A percentile compares a stretch with the other conserved stretches of the same genome.
Evolutionary conservation across 2,888 invertebrate species (phyloP).

Genomic region (Netelia inedita): DNA sequence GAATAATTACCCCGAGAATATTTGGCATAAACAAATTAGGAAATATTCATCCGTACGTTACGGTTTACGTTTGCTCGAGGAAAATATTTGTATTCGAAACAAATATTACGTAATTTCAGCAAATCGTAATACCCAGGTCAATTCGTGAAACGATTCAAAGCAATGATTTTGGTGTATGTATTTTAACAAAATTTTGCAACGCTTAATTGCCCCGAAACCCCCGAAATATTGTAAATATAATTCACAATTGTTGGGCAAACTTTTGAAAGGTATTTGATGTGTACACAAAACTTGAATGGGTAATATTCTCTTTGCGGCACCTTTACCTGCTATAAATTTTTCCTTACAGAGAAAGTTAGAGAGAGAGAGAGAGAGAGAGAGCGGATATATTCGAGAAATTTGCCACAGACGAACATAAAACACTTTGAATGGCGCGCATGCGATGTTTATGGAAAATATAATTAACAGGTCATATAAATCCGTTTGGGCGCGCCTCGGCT

Average conservation of each 20-base stretch:
- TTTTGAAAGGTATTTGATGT: slow-evolving; percentile 11
- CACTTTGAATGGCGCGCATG: slow-evolving; percentile 72
- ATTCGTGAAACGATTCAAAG: too few relatives aligned
- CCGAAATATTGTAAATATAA: not conserved
- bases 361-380: slow-evolving; percentile 40
- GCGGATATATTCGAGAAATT: slow-evolving; percentile 53
- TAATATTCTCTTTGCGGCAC: slow-evolving; percentile 52
- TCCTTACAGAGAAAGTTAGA: slow-evolving; percentile 16
- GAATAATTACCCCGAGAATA: too few relatives aligned
- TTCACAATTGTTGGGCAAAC: not conserved
- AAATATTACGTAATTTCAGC: too few relatives aligned
- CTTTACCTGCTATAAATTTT: slow-evolving; percentile 49
- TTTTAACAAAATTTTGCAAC: too few relatives aligned
- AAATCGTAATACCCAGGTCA: not conserved
- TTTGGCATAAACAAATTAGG: too few relatives aligned
- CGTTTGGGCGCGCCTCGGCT: slow-evolving; percentile 55
- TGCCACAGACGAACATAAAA: slow-evolving; percentile 74
- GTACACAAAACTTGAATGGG: slow-evolving; percentile 32
- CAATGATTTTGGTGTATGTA: too few relatives aligned
- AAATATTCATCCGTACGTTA: too few relatives aligned
- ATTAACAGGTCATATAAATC: slow-evolving; percentile 78
- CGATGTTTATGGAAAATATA: slow-evolving; percentile 80
- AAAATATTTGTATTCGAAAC: too few relatives aligned
- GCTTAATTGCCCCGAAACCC: not conserved
- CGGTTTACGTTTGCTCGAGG: too few relatives aligned